Evolutionary conservation across 1,140 invertebrate species (phyloP), one percentile per base, ranked within the genome.

Genomic region (Brachystomella parvula): DNA sequence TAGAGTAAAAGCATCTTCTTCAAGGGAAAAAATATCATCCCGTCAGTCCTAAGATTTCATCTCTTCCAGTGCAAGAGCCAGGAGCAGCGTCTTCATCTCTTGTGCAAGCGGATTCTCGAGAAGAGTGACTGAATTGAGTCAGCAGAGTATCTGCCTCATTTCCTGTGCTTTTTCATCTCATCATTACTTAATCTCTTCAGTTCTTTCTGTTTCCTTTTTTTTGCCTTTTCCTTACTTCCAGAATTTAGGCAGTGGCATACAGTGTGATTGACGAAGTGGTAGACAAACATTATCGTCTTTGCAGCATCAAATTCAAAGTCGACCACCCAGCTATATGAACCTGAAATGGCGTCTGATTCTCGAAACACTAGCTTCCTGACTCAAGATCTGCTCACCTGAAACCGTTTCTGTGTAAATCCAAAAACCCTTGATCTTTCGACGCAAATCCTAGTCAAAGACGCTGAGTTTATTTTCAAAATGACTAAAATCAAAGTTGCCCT

Each of bases 401-500:
- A n/a, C n/a, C n/a, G n/a, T n/a, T 44, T 44, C 39, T 12, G 39
- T 44, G 9, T 44, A 9, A 44, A 12, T n/a, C n/a, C 39, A 12
- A n/a, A 44, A 44, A n/a, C 9, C 39, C 39, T 44, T 44, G 9
- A 44, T n/a, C 9, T 12, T n/a, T 12, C 9, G 39, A 9, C 9
- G 39, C n/a, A 44, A 44, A 44, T 44, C 19, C 35, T 39, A 39
- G 6, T 39, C 19, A 19, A 39, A 39, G 6, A 39, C 49, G 49
- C 49, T 12, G 6, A 6, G 12, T 26, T 53, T 26, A 24, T 44
- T 9, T 15, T n/a, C 6, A 67, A 47, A 21, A 83, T 83, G 82
- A 77, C 81, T 31, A 81, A 79, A 62, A 79, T 83, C 39, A 82
- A 81, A 71, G 82, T 83, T 66, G 81, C 81, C n/a, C 75, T 83